These are phyloP conservation scores for Cosmia trapezina DNA, from an alignment of 2,888 invertebrate genomes.

Conservation along the genomic window DNA sequence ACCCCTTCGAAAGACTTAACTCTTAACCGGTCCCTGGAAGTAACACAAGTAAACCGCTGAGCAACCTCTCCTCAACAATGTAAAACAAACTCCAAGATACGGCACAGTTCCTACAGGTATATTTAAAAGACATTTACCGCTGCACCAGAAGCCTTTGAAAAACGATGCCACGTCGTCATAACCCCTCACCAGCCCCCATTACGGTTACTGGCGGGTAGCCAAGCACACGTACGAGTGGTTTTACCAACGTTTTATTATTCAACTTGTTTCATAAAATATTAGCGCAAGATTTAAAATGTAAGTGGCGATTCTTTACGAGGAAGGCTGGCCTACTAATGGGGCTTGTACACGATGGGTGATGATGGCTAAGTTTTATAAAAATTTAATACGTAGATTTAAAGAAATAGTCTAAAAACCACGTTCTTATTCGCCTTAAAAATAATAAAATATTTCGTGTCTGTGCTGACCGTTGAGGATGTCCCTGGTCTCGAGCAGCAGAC, in stretches of 20 bases:
- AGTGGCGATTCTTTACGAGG: constrained; percentile 25
- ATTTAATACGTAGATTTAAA: too few species aligned
- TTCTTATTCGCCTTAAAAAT: too few species aligned
- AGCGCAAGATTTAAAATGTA: constrained; percentile 39
- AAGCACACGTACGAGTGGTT: constrained; percentile 52
- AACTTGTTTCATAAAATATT: constrained; percentile 61
- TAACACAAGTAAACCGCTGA: neutral
- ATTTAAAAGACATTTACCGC: constrained; percentile 57
- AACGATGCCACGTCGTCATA: constrained; percentile 57
- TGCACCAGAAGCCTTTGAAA: constrained; percentile 51
- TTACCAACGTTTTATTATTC: constrained; percentile 59
- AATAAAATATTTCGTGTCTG: too few species aligned
- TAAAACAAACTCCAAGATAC: constrained; percentile 31
- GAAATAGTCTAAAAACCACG: too few species aligned
- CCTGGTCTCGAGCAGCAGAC: too few species aligned
- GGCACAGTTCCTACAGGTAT: constrained; percentile 53
- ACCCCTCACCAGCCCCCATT: constrained; percentile 40
- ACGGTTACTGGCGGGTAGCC: constrained; percentile 55
- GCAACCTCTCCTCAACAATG: constrained; percentile 31
- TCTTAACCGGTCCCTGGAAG: too few species aligned
- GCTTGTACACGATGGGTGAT: neutral
- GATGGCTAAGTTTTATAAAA: neutral
- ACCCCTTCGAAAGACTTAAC: too few species aligned
- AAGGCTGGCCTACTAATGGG: neutral
- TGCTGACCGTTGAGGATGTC: too few species aligned